Percentiles rank a stretch among this genome's conserved stretches.
phyloP scores from a whole-genome alignment of 1,140 invertebrate genomes.

The Temnothorax longispinosus region DNA sequence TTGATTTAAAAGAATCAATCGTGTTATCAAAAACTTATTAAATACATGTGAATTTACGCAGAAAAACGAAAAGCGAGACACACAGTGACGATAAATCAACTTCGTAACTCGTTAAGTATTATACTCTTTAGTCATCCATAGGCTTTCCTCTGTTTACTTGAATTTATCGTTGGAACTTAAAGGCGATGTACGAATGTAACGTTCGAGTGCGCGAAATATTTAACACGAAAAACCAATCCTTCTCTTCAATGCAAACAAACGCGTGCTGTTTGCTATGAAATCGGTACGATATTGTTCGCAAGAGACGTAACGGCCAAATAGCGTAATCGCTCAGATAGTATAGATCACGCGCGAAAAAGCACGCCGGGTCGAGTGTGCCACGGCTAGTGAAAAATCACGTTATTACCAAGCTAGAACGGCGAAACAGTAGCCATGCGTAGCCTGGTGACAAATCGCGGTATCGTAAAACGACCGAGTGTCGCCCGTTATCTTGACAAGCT shows the following conservation, averaged over 20 bases:
- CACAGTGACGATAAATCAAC: background rate
- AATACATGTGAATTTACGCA: no score
- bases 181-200: background rate
- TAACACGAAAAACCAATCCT: background rate
- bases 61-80: no score
- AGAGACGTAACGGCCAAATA: conserved; percentile 27
- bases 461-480: conserved; percentile 41
- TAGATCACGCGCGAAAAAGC: conserved; percentile 23
- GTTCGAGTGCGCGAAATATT: background rate
- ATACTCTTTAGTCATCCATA: conserved; percentile 16
- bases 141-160: conserved; percentile 8
- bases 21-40: no score
- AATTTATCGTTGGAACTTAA: background rate
- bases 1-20: no score
- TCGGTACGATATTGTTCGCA: conserved; percentile 20
- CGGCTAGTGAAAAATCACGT: conserved; percentile 47
- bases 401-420: conserved; percentile 25
- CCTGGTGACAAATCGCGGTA: conserved; percentile 47
- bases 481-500: conserved; percentile 47
- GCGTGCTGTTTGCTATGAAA: background rate
- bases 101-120: conserved; percentile 5
- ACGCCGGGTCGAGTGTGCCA: background rate
- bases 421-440: conserved; percentile 31
- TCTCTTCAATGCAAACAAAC: background rate
- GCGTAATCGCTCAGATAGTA: conserved; percentile 33